Conservation (phyloP, 2,113 vertebrate species). For the Poeciliopsis occidentalis region DNA sequence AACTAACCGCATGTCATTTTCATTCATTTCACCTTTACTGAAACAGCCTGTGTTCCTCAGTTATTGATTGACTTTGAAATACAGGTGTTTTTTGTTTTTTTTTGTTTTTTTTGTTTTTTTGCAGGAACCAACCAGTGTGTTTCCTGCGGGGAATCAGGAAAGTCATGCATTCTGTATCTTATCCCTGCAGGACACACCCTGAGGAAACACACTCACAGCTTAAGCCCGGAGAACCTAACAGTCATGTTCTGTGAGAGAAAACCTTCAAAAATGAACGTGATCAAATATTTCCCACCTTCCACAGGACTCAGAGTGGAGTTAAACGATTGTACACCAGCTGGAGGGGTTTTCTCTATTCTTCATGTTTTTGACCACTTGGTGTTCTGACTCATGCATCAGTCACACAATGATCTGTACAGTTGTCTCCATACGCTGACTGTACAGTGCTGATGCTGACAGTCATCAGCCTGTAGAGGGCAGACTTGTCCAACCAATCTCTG, state of each 20-base stretch:
- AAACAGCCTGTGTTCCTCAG: not conserved
- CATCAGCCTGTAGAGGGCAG: constrained; percentile 45
- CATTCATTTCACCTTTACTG: not conserved
- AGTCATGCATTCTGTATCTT: not conserved
- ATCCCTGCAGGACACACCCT: too few species aligned
- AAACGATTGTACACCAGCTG: too few species aligned
- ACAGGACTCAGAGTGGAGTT: too few species aligned
- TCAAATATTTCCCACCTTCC: too few species aligned
- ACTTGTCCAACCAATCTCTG: not conserved
- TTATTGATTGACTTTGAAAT: constrained; percentile 22
- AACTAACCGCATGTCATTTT: not conserved
- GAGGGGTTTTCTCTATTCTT: not conserved
- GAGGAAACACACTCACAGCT: too few species aligned
- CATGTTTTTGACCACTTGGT: not conserved
- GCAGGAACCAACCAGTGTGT: not conserved
- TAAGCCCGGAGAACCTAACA: too few species aligned
- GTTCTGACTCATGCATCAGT: not conserved
- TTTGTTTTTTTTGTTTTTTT: not conserved
- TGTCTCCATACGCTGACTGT: not conserved
- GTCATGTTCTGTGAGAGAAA: too few species aligned
- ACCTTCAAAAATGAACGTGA: too few species aligned
- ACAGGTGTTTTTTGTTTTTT: not conserved
- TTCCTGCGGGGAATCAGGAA: constrained; percentile 15
- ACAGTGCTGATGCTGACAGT: constrained; percentile 8
- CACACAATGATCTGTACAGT: not conserved